Percentiles rank a stretch among this genome's conserved stretches.
phyloP scores from a whole-genome alignment of 2,797 vertebrate genomes.

The Pyrocephalus nanus region DNA sequence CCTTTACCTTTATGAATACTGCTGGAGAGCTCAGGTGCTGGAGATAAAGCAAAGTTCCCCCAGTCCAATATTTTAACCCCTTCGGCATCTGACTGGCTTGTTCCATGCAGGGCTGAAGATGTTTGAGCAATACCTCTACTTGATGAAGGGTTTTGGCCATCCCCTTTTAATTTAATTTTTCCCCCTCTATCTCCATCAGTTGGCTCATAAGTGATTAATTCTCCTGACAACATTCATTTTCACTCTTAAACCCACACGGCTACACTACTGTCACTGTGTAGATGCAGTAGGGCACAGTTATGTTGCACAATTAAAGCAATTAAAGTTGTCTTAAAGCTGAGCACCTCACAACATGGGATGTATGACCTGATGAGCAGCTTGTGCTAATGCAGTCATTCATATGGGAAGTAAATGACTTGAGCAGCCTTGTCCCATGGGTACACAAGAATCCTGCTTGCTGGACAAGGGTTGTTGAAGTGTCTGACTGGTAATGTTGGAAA shows the following conservation, averaged over 20 bases:
- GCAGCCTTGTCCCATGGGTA: neutral
- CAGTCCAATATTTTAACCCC: neutral
- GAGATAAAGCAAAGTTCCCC: neutral
- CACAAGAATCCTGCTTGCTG: fast-evolving
- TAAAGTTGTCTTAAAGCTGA: neutral
- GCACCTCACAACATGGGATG: neutral
- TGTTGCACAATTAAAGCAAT: neutral
- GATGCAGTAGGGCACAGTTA: fast-evolving
- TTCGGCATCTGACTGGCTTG: neutral
- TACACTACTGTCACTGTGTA: fast-evolving
- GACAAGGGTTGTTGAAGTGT: neutral
- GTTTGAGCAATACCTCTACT: neutral
- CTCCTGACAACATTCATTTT: neutral
- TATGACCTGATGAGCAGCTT: neutral
- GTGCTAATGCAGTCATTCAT: fast-evolving
- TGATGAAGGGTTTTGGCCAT: neutral
- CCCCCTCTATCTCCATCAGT: neutral
- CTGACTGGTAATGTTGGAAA: neutral
- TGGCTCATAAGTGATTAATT: neutral
- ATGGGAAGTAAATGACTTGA: neutral
- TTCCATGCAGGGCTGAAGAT: neutral
- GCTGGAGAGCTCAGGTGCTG: neutral
- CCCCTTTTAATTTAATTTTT: neutral
- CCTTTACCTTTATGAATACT: neutral
- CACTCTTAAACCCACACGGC: neutral